phyloP scores from a whole-genome alignment of 2,888 invertebrate genomes.

The Bellardia pandia region DNA sequence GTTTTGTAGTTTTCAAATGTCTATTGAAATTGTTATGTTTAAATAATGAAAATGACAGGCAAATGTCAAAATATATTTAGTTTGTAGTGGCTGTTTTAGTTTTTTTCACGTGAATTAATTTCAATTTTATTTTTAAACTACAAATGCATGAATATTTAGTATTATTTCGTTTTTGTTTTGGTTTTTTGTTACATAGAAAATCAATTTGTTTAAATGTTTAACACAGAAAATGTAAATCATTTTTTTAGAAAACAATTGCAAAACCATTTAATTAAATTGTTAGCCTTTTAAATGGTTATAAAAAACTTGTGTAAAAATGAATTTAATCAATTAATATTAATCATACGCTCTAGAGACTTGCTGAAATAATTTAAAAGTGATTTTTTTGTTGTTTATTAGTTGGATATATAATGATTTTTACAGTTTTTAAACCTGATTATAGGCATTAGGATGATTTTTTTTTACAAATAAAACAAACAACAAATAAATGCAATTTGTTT shows the following conservation, averaged over 20 bases:
- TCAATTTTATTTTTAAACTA: conserved; percentile 60
- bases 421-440: neutral
- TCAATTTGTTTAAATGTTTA: conserved; percentile 46
- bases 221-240: conserved; percentile 19
- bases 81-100: conserved; percentile 60
- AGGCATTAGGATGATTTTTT: neutral
- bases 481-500: no score
- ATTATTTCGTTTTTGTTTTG: neutral
- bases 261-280: conserved; percentile 48
- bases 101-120: conserved; percentile 69
- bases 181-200: conserved; percentile 19
- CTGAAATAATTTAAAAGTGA: conserved; percentile 22
- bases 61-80: conserved; percentile 73
- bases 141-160: conserved; percentile 45
- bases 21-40: conserved; percentile 72
- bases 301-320: conserved; percentile 10
- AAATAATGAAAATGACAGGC: conserved; percentile 73
- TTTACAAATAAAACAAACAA: no score
- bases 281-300: conserved; percentile 27
- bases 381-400: neutral
- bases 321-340: conserved; percentile 60
- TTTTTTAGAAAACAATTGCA: neutral
- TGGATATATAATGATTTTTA: no score
- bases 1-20: conserved; percentile 52
- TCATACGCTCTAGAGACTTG: conserved; percentile 47